Base-by-base conservation (phyloP, 2,113 vertebrate genomes). In the Anas platyrhynchos region DNA sequence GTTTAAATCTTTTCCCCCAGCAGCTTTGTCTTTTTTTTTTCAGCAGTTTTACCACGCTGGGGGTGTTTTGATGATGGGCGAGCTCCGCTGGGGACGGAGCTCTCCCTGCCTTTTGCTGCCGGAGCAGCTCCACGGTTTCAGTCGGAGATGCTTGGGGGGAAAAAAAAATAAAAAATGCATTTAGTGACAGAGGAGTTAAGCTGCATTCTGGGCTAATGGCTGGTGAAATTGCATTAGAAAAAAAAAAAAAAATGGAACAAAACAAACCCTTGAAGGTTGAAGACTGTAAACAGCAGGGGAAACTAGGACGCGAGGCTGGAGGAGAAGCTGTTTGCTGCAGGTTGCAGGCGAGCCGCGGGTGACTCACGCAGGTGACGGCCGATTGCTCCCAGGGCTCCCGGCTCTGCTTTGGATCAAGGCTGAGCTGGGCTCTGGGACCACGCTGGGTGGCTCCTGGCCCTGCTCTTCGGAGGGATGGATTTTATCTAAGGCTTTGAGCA, bases 301-400 rank as follows among this genome's bases (percentile, higher is more conserved):
- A 94, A 95, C 89, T 96, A 82, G 96, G 96, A 96, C 91, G 7
- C 93, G 59, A 52, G 59, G 93, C 62, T 75, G 3, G 4, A 89
- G 75, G 72, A 5, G 6, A 26, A 27, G 72, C 72, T 95, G 80
- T 55, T 83, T 50, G 2, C 43, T 29, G 86, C 91, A 62, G 66
- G 52, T 3, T 81, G 95, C 61, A 18, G 56, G 76, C 73, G 58
- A 5, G 58, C 84, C 50, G 44, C 5, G 17, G 32, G 31, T 88
- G 90, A 77, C 68, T 84, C 80, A 61, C 1, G 0, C 38, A 15
- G 91, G 77, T 36, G 31, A 68, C 0, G 0, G 14, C 32, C 2
- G 0, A 16, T 26, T 0, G 3, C 63, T 73, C 22, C 87, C 93
- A 34, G 78, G 26, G 72, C 62, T 43, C 38, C 67, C 54, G 62